phyloP scores from a whole-genome alignment of 2,888 invertebrate species.

The Idaea aversata region DNA sequence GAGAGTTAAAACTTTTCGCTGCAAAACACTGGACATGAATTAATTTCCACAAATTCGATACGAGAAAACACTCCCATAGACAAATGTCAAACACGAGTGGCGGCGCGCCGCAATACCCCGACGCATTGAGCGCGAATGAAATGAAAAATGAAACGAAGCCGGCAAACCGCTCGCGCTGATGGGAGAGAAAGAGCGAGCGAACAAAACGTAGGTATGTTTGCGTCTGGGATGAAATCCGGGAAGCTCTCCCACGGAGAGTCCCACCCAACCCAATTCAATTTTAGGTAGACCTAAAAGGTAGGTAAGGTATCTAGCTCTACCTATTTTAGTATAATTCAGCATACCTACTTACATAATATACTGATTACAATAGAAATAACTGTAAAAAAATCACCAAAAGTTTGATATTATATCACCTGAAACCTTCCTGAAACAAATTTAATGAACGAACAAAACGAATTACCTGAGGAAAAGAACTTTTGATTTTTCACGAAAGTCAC shows the following conservation, averaged over 20 bases:
- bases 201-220: conserved; percentile 11
- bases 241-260: not conserved
- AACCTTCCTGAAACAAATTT: too few relatives aligned
- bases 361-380: too few relatives aligned
- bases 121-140: conserved; percentile 76
- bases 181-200: conserved; percentile 43
- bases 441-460: too few relatives aligned
- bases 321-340: too few relatives aligned
- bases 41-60: conserved; percentile 65
- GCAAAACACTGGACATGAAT: conserved; percentile 56
- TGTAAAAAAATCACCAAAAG: too few relatives aligned
- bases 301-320: not conserved
- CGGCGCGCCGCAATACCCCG: conserved; percentile 47
- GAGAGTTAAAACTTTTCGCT: conserved; percentile 53
- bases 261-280: not conserved
- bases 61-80: conserved; percentile 71
- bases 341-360: too few relatives aligned
- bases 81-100: conserved; percentile 54
- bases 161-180: conserved; percentile 24
- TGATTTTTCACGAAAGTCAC: too few relatives aligned
- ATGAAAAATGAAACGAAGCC: conserved; percentile 51
- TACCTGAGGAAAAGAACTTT: too few relatives aligned
- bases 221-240: not conserved
- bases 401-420: too few relatives aligned
- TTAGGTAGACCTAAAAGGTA: not conserved